Evolutionary conservation across 2,797 vertebrate species (phyloP).

Genomic region (Chelonia mydas): DNA sequence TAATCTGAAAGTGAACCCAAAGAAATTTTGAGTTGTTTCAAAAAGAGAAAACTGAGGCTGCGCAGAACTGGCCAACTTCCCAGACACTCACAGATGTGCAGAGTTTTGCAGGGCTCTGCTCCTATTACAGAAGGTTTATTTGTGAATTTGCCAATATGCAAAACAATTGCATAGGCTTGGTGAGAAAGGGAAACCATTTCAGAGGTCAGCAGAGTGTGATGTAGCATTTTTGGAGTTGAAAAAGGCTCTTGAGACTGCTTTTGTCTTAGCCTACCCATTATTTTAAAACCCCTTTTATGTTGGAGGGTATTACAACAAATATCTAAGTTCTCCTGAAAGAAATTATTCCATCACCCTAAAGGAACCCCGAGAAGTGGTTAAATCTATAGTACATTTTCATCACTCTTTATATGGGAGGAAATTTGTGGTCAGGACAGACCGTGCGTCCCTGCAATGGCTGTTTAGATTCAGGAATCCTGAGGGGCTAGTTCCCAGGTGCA

Average conservation of each 20-base stretch:
- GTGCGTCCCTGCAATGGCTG: not conserved
- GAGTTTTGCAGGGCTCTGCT: not conserved
- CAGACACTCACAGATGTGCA: not conserved
- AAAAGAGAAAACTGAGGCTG: not conserved
- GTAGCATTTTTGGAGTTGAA: not conserved
- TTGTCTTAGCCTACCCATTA: not conserved
- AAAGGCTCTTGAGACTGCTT: not conserved
- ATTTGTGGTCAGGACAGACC: not conserved
- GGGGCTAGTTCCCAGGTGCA: not conserved
- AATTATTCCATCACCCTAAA: not conserved
- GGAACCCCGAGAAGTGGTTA: not conserved
- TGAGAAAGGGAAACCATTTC: not conserved
- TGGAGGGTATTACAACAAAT: not conserved
- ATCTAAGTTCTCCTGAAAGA: not conserved
- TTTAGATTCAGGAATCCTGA: not conserved
- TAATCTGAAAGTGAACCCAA: not conserved
- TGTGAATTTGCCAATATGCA: not conserved
- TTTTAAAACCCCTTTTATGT: not conserved
- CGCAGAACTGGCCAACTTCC: not conserved
- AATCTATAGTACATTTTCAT: not conserved
- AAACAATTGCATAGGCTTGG: not conserved
- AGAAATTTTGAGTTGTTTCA: not conserved
- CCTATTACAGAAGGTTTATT: not conserved
- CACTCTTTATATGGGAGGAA: not conserved
- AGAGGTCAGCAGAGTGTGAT: not conserved